These are phyloP conservation scores for Beris chalybata DNA, from an alignment of 2,888 invertebrate genomes.

Conservation along the genomic window DNA sequence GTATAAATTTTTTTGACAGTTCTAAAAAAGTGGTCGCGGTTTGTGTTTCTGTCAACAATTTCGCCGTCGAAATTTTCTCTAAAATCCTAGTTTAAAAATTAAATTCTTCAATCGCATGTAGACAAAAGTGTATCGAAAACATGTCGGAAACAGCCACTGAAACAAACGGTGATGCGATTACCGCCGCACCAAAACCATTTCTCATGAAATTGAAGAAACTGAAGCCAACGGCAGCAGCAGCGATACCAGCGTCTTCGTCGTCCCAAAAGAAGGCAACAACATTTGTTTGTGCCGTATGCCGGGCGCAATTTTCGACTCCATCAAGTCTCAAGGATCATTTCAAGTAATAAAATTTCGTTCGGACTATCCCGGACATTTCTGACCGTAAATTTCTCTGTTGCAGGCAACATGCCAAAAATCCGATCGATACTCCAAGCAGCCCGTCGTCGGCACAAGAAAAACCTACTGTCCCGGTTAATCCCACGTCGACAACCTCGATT, in stretches of 20 bases:
- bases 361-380: background rate
- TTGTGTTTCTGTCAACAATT: too few species aligned
- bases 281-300: slow-evolving; percentile 3
- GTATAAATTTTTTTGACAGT: too few species aligned
- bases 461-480: slow-evolving; percentile 48
- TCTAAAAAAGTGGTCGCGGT: too few species aligned
- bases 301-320: background rate
- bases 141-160: background rate
- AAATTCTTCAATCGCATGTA: too few species aligned
- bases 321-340: slow-evolving; percentile 5
- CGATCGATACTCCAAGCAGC: slow-evolving; percentile 59
- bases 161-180: background rate
- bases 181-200: background rate
- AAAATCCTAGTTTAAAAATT: too few species aligned
- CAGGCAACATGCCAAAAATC: slow-evolving; percentile 67
- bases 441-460: slow-evolving; percentile 43
- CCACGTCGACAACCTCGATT: slow-evolving; percentile 43
- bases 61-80: too few species aligned
- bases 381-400: slow-evolving; percentile 35
- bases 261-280: background rate
- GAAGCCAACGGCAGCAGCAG: background rate
- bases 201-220: slow-evolving; percentile 13
- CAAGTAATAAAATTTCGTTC: slow-evolving; percentile 1
- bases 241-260: background rate
- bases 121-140: background rate